These are phyloP conservation scores for Apotomis betuletana DNA, from an alignment of 2,888 invertebrate genomes.

Conservation along the genomic window DNA sequence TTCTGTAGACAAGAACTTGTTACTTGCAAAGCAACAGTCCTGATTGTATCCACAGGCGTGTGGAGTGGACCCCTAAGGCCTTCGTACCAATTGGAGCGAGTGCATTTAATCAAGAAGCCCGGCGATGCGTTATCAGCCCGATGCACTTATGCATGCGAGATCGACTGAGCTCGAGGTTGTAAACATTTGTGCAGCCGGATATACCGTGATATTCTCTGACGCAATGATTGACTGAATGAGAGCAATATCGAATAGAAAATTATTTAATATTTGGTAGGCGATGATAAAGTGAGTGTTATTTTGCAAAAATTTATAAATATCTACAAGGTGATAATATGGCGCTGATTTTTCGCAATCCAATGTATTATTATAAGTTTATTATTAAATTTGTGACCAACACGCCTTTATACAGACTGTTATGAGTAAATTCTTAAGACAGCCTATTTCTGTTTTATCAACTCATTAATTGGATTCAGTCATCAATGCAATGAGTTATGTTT, in stretches of 20 bases:
- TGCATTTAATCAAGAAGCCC: slow-evolving; percentile 35
- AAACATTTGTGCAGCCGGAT: slow-evolving; percentile 23
- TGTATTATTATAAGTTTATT: too few species aligned
- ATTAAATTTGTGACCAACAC: not conserved
- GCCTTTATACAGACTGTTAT: not conserved
- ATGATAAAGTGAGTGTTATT: too few species aligned
- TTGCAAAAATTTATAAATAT: too few species aligned
- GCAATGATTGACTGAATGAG: not conserved
- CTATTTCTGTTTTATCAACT: slow-evolving; percentile 8
- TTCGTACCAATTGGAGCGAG: slow-evolving; percentile 30
- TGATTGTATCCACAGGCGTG: slow-evolving; percentile 2
- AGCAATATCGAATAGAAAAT: not conserved
- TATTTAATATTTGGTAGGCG: too few species aligned
- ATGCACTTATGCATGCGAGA: slow-evolving; percentile 36
- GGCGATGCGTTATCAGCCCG: slow-evolving; percentile 34
- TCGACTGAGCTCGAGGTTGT: slow-evolving; percentile 17
- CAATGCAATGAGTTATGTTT: slow-evolving; percentile 6
- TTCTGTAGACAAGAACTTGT: not conserved
- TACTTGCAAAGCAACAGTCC: slow-evolving; percentile 9
- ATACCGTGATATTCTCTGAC: not conserved
- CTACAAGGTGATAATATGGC: too few species aligned
- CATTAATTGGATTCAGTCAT: slow-evolving; percentile 14
- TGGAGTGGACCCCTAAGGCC: slow-evolving; percentile 1
- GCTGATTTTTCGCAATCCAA: too few species aligned
- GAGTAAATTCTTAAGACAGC: slow-evolving; percentile 5